Evolutionary conservation across 2,113 vertebrate genomes (phyloP), one percentile per base, ranked within the genome.

Genomic region (Plotosus lineatus): DNA sequence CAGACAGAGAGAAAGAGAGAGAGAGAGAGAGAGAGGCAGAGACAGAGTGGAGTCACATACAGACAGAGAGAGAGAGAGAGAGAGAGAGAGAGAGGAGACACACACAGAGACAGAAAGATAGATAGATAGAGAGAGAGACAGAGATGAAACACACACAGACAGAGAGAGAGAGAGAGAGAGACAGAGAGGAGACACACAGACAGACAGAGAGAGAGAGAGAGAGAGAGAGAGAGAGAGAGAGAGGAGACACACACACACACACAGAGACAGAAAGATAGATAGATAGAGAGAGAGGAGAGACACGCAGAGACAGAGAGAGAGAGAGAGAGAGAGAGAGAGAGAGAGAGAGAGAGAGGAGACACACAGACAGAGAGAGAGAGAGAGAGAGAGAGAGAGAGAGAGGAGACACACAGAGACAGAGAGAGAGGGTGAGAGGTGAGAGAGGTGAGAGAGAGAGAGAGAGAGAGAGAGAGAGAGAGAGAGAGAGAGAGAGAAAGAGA

Each of bases 401-500:
- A n/a, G n/a, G n/a, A n/a, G n/a, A n/a, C n/a, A n/a, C n/a, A n/a
- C n/a, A n/a, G n/a, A n/a, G n/a, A n/a, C n/a, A n/a, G 28, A 71
- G 78, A 60, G 7, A 38, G 60, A 36, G 31, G 19, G 60, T 7
- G 14, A 19, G 33, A 40, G 19, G n/a, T n/a, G n/a, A n/a, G n/a
- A n/a, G n/a, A n/a, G 31, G 23, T 56, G 58, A 81, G 55, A 78
- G 26, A 72, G 31, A n/a, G 42, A 51, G 31, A 26, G n/a, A 69
- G 26, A 56, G 55, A 28, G 55, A 15, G 55, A 58, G n/a, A 61
- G 61, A 38, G 56, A 66, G 68, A 44, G 6, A 48, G 8, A 17
- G 48, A 14, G 9, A 82, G 40, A 23, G 50, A 76, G 38, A 74
- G 63, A n/a, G n/a, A n/a, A n/a, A n/a, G n/a, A n/a, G n/a, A n/a